Evolutionary conservation across 2,888 invertebrate species (phyloP), one percentile per base, ranked within the genome.

Genomic region (Quadriops clusia): DNA sequence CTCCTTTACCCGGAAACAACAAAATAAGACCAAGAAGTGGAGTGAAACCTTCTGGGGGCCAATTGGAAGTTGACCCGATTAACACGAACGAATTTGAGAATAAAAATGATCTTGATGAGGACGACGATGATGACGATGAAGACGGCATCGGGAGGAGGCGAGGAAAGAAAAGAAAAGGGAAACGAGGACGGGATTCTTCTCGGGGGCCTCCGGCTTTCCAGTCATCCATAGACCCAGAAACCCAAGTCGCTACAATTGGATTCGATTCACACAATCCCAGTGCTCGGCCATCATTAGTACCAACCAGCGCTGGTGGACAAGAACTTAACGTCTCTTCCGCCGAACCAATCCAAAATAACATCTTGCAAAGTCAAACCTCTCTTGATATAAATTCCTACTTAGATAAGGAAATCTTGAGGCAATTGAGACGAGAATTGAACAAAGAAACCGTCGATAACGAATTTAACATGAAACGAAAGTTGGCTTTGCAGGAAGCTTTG

Each of bases 401-500:
- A 2, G 70, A 74, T 27, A 61, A 67, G 3, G 72, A 75, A 2
- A 70, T 77, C 36, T 54, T 81, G 17, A 74, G 72, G 50, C 73
- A 72, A 40, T 51, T 81, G 26, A 68, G 75, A 28, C 58, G 79
- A 34, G 76, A 79, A 50, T 64, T 80, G 9, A 74, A 76, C 42
- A 69, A 70, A 33, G 75, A 77, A 36, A 67, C 71, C 6, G 71
- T 80, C 16, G 78, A 80, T 41, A 71, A 67, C 13, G 80, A 80
- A 51, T 77, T 80, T 50, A 72, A 78, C 50, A 50, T 61, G 2
- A 75, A 75, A 77, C 64, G 73, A 37, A 67, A 70, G 29, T 68
- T 71, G 40, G 79, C 78, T 1, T 54, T 79, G n/a, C 68, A 75
- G 51, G 81, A 81, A 53, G 79, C 79, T 1, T 49, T 74, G 16